These are phyloP conservation scores for Silurus asotus DNA, from an alignment of 2,113 vertebrate genomes.

Conservation along the genomic window DNA sequence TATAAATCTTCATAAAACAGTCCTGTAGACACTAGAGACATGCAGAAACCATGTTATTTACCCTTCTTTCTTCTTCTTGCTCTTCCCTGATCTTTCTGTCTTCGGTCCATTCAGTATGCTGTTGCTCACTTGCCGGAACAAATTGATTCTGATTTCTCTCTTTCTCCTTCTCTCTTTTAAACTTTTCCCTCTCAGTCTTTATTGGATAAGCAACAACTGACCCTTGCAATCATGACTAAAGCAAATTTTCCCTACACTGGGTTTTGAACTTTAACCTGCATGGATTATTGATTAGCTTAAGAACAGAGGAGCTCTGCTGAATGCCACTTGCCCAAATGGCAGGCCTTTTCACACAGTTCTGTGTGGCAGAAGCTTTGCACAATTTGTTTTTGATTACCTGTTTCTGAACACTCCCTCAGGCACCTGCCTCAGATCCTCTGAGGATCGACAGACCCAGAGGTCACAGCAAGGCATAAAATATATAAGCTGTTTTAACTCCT, in stretches of 20 bases:
- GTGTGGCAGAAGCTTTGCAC: background rate
- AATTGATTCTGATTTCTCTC: background rate
- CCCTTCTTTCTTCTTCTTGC: constrained; percentile 16
- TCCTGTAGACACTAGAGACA: background rate
- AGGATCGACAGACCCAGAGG: background rate
- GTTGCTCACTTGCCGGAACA: background rate
- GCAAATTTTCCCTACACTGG: background rate
- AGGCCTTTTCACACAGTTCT: background rate
- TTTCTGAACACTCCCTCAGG: constrained; percentile 26
- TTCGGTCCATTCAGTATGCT: constrained; percentile 20
- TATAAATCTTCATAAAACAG: background rate
- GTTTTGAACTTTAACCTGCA: constrained; percentile 38
- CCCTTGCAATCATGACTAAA: constrained; percentile 27
- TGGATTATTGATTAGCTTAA: constrained; percentile 39
- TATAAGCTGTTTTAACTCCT: background rate
- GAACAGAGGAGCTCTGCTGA: background rate
- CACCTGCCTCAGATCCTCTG: background rate
- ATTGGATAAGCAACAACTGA: background rate
- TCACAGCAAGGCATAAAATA: background rate
- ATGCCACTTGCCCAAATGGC: background rate
- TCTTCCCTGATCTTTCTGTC: background rate
- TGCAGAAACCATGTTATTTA: constrained; percentile 5
- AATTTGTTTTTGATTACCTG: background rate
- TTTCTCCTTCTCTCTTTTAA: background rate
- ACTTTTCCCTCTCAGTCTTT: background rate